Evolutionary conservation across 2,888 invertebrate species (phyloP).

Genomic region (Agonopterix heracliana): DNA sequence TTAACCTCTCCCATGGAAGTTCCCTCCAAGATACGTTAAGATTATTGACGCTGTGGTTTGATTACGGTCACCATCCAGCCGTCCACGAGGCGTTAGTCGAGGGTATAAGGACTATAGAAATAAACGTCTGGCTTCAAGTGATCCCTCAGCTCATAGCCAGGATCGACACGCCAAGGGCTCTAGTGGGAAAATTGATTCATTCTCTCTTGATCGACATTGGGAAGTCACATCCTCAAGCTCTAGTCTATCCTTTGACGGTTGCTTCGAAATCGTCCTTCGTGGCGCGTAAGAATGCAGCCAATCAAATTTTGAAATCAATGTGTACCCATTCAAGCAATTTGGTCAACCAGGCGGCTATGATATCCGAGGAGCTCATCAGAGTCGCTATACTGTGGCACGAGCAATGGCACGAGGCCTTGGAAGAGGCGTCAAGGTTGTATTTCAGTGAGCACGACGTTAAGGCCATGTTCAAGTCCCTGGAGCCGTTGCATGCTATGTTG

Average conservation of each 20-base stretch:
- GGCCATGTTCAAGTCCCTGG: conserved; percentile 97
- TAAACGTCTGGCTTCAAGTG: conserved; percentile 99
- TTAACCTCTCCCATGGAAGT: conserved; percentile 92
- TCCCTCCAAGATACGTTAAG: conserved; percentile 97
- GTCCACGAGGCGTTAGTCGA: conserved; percentile 96
- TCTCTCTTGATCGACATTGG: conserved; percentile 97
- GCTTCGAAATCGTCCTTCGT: conserved; percentile 95
- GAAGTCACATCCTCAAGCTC: conserved; percentile 97
- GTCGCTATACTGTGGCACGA: conserved; percentile 99
- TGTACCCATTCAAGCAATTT: conserved; percentile 93
- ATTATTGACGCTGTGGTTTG: conserved; percentile 98
- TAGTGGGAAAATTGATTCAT: conserved; percentile 94
- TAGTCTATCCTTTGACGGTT: conserved; percentile 98
- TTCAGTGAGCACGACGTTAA: conserved; percentile 97
- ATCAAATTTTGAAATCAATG: conserved; percentile 96
- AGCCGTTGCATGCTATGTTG: conserved; percentile 95
- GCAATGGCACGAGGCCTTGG: conserved; percentile 98
- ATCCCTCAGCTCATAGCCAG: conserved; percentile 99
- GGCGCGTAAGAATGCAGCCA: conserved; percentile 91
- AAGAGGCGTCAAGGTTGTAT: conserved; percentile 94
- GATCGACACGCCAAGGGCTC: conserved; percentile 93
- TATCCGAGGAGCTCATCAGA: conserved; percentile 96
- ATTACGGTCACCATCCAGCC: conserved; percentile 95
- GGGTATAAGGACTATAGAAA: conserved; percentile 94
- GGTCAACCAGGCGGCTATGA: conserved; percentile 97